Evolutionary conservation across 1,140 invertebrate genomes (phyloP).

Genomic region (Drosophila arawakana): DNA sequence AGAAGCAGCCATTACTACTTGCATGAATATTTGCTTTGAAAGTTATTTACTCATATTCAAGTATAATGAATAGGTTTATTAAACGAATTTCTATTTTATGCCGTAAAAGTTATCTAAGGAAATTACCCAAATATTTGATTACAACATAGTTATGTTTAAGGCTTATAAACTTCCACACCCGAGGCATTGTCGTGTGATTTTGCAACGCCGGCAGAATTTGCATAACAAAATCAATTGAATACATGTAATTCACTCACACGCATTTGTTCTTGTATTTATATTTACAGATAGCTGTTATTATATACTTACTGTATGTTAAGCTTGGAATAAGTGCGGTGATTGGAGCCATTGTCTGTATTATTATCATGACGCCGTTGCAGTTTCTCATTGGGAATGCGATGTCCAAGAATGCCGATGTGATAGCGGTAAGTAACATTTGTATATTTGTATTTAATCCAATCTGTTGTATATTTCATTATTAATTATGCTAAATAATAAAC

Average conservation of each 20-base stretch:
- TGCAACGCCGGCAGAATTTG: conserved; percentile 38
- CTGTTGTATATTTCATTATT: not conserved
- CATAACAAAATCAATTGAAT: conserved; percentile 31
- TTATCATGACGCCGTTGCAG: conserved; percentile 90
- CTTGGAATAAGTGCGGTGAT: conserved; percentile 92
- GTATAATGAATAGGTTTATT: not conserved
- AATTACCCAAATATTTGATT: conserved; percentile 33
- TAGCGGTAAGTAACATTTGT: conserved; percentile 86
- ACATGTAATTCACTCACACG: conserved; percentile 2
- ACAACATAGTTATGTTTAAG: conserved; percentile 23
- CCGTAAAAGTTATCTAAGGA: not conserved
- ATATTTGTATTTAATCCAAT: conserved; percentile 1
- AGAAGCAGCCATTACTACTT: not conserved
- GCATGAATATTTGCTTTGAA: not conserved
- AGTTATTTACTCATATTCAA: not conserved
- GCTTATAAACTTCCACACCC: not conserved
- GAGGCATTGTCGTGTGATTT: not conserved
- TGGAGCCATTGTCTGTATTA: conserved; percentile 89
- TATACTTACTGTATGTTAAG: conserved; percentile 91
- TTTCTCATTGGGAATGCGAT: conserved; percentile 90
- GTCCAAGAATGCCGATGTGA: conserved; percentile 88
- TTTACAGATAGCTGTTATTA: conserved; percentile 89
- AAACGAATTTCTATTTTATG: not conserved
- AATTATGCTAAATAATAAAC: conserved; percentile 30
- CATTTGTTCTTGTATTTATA: conserved; percentile 12